Evolutionary conservation across 2,113 vertebrate genomes (phyloP).

Genomic region (Chauna torquata): DNA sequence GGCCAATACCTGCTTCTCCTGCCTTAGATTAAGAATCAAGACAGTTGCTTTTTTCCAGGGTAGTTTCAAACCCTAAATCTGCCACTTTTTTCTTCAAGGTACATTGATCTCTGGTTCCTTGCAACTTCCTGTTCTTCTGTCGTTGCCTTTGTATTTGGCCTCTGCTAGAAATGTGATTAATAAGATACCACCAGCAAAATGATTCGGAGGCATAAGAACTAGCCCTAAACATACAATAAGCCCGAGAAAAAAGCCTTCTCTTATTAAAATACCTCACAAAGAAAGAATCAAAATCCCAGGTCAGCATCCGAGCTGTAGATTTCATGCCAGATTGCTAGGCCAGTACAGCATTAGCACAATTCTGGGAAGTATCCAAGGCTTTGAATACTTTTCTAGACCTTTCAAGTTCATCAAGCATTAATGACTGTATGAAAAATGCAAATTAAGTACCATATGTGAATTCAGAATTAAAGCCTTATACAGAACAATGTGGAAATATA

Average conservation of each 20-base stretch:
- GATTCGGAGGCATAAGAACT: not conserved
- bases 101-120: not conserved
- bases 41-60: not conserved
- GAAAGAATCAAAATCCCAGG: not conserved
- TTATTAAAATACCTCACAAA: constrained; percentile 12
- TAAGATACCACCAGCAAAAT: not conserved
- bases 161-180: not conserved
- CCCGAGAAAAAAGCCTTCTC: not conserved
- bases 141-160: not conserved
- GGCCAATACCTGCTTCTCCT: not conserved
- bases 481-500: constrained; percentile 33
- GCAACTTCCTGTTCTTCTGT: not conserved
- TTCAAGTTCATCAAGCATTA: constrained; percentile 50
- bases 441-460: constrained; percentile 52
- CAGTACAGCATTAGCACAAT: constrained; percentile 32
- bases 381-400: constrained; percentile 58
- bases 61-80: not conserved
- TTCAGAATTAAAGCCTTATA: constrained; percentile 38
- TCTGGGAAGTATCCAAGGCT: constrained; percentile 51
- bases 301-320: constrained; percentile 3
- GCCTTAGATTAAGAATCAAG: not conserved
- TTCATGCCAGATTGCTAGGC: constrained; percentile 20
- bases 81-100: not conserved
- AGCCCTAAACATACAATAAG: not conserved
- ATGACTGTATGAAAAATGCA: constrained; percentile 56